Percentiles rank a stretch among this genome's conserved stretches.
Conservation (phyloP, 2,113 vertebrate genomes). For the Misgurnus mizolepis region DNA sequence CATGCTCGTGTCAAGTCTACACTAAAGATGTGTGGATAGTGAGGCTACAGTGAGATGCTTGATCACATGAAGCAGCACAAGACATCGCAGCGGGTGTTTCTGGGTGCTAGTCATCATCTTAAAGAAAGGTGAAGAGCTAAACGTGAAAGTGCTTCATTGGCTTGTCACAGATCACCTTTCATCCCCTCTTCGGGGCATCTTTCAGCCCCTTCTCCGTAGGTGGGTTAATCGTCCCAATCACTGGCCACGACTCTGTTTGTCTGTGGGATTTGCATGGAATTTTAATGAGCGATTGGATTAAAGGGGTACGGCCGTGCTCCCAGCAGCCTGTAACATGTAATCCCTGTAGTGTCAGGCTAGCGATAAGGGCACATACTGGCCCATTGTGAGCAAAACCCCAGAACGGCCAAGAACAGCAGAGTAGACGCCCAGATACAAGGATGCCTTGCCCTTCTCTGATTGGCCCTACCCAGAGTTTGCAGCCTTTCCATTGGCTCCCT, state of each 20-base stretch:
- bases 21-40: constrained; percentile 26
- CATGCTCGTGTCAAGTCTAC: constrained; percentile 8
- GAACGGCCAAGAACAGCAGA: constrained; percentile 20
- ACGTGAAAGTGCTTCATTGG: constrained; percentile 15
- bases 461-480: constrained; percentile 11
- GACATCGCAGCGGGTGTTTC: not conserved
- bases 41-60: constrained; percentile 42
- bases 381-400: constrained; percentile 35
- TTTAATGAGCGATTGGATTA: constrained; percentile 73
- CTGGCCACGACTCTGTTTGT: constrained; percentile 54
- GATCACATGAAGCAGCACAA: constrained; percentile 22
- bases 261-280: constrained; percentile 67
- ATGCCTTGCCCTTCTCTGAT: constrained; percentile 25
- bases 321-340: constrained; percentile 69
- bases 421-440: constrained; percentile 30
- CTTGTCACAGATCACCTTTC: constrained; percentile 45
- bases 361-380: constrained; percentile 62
- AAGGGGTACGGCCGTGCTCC: constrained; percentile 59
- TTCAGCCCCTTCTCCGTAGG: constrained; percentile 35
- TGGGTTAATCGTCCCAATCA: constrained; percentile 53
- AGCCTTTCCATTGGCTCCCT: constrained; percentile 3
- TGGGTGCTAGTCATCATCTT: constrained; percentile 3
- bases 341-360: constrained; percentile 63
- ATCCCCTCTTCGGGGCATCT: constrained; percentile 34
- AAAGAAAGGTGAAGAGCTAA: not conserved